Evolutionary conservation across 2,797 vertebrate species (phyloP).

Genomic region (Spinus pinus): DNA sequence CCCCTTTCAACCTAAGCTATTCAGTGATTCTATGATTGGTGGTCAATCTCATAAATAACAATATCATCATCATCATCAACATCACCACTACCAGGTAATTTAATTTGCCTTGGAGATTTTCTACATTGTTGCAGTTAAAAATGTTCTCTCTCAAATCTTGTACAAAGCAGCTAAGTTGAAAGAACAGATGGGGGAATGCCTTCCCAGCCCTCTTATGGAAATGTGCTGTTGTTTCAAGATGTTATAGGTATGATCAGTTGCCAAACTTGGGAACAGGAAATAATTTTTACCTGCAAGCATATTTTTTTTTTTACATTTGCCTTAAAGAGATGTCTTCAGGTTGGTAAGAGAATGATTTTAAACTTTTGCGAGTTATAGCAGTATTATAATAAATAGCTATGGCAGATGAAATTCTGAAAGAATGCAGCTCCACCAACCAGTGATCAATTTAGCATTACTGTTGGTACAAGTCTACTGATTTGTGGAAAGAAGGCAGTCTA

Average conservation of each 20-base stretch:
- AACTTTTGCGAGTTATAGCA: not conserved
- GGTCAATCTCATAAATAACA: not conserved
- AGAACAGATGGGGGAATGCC: slow-evolving; percentile 23
- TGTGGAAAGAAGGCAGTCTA: not conserved
- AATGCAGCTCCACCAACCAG: not conserved
- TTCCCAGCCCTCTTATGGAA: not conserved
- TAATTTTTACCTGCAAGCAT: not conserved
- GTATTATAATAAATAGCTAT: not conserved
- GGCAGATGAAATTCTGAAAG: not conserved
- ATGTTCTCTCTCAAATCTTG: not conserved
- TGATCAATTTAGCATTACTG: not conserved
- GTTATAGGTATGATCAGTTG: not conserved
- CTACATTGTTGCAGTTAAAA: not conserved
- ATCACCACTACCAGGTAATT: not conserved
- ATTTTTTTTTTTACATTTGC: not conserved
- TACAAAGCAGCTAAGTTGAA: not conserved
- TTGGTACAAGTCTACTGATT: not conserved
- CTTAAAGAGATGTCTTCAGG: not conserved
- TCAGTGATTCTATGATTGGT: not conserved
- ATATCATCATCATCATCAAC: not conserved
- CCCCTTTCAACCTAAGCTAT: not conserved
- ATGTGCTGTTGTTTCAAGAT: slow-evolving; percentile 17
- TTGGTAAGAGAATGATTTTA: not conserved
- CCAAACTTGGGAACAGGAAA: not conserved
- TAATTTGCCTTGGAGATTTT: not conserved